phyloP scores from a whole-genome alignment of 2,797 vertebrate species.

The Sebastes minor region DNA sequence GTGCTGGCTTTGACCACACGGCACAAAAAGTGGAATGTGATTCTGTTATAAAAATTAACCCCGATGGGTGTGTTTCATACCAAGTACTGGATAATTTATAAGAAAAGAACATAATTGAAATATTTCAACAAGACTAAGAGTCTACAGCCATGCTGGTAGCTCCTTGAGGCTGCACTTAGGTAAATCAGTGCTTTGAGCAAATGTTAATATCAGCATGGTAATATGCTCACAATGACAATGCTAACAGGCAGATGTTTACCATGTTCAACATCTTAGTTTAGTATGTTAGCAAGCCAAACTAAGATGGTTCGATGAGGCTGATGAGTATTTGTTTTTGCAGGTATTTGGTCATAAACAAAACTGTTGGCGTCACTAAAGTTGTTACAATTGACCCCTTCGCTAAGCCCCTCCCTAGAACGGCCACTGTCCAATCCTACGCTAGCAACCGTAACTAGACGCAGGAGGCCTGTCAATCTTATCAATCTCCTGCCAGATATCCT shows the following conservation, averaged over 20 bases:
- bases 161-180: background rate
- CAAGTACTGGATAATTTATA: constrained; percentile 29
- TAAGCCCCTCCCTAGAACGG: background rate
- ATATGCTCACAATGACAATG: background rate
- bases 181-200: background rate
- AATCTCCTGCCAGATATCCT: background rate
- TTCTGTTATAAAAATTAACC: constrained; percentile 62
- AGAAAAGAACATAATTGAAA: background rate
- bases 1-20: constrained; percentile 60
- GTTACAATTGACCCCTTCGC: background rate
- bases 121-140: background rate
- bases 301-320: background rate
- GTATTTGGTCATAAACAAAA: background rate
- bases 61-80: constrained; percentile 54
- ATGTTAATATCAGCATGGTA: background rate
- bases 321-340: background rate
- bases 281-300: too few relatives aligned
- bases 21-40: constrained; percentile 44
- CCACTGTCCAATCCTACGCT: background rate
- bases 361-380: background rate
- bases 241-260: background rate
- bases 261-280: background rate
- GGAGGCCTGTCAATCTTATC: background rate
- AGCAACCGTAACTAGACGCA: background rate
- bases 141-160: background rate